Conservation (phyloP, 2,113 vertebrate genomes). For the Euleptes europaea region DNA sequence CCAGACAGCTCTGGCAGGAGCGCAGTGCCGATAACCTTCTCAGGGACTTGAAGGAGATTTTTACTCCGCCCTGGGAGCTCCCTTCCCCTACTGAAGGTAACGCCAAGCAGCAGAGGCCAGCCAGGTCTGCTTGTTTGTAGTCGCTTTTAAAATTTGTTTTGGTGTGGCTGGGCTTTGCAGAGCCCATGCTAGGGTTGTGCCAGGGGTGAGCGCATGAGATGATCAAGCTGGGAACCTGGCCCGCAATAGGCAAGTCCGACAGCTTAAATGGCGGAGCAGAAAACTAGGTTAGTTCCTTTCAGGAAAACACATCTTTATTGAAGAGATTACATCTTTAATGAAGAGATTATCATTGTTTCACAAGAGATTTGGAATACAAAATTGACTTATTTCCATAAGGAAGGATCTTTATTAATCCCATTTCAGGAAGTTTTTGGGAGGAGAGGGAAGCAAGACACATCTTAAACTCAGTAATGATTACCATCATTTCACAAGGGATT, state of each 20-base stretch:
- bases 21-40: conserved; percentile 77
- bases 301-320: background rate
- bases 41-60: conserved; percentile 83
- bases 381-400: background rate
- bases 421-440: no score
- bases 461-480: no score
- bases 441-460: background rate
- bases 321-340: background rate
- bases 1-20: conserved; percentile 72
- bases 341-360: background rate
- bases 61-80: conserved; percentile 81
- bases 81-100: conserved; percentile 79
- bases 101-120: conserved; percentile 40
- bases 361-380: background rate
- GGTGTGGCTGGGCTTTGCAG: conserved; percentile 54
- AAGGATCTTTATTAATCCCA: background rate
- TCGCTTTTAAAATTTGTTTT: conserved; percentile 31
- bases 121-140: conserved; percentile 49
- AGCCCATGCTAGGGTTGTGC: conserved; percentile 56
- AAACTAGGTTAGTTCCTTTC: background rate
- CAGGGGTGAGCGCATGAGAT: background rate
- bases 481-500: background rate
- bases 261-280: background rate
- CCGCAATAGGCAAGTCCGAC: background rate
- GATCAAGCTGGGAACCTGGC: background rate